Evolutionary conservation across 1,140 invertebrate species (phyloP).

Genomic region (Pachyrhynchus sulphureomaculatus): DNA sequence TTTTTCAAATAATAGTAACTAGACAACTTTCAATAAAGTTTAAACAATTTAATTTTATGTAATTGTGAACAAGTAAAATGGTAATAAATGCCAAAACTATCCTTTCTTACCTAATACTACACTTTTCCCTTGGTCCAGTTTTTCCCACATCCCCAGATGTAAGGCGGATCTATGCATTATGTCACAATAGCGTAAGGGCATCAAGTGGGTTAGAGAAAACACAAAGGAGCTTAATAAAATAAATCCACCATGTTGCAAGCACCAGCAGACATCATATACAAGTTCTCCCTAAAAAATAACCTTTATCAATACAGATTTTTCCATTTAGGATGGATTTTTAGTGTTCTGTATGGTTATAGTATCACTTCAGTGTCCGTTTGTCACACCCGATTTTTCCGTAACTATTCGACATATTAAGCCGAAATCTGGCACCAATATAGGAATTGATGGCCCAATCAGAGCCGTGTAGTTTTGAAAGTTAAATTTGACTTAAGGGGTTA

Average conservation of each 20-base stretch:
- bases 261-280: conserved; percentile 83
- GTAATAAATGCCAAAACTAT: no score
- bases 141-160: conserved; percentile 86
- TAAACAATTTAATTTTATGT: no score
- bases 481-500: no score
- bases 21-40: no score
- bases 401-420: no score
- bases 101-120: conserved; percentile 18
- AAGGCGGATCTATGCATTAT: conserved; percentile 83
- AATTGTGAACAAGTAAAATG: no score
- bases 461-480: no score
- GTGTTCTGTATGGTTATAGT: conserved; percentile 40
- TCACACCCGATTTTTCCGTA: no score
- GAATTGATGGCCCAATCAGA: no score
- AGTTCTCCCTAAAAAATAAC: conserved; percentile 68
- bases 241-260: conserved; percentile 77
- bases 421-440: no score
- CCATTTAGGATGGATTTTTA: conserved; percentile 47
- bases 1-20: no score
- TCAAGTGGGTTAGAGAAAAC: conserved; percentile 76
- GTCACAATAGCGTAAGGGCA: conserved; percentile 76
- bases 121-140: conserved; percentile 57
- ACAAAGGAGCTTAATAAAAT: conserved; percentile 82
- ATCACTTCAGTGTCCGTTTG: no score
- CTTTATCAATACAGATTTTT: not conserved